These are phyloP conservation scores for Caenorhabditis inopinata DNA, from an alignment of 1,140 invertebrate species.

Conservation along the genomic window DNA sequence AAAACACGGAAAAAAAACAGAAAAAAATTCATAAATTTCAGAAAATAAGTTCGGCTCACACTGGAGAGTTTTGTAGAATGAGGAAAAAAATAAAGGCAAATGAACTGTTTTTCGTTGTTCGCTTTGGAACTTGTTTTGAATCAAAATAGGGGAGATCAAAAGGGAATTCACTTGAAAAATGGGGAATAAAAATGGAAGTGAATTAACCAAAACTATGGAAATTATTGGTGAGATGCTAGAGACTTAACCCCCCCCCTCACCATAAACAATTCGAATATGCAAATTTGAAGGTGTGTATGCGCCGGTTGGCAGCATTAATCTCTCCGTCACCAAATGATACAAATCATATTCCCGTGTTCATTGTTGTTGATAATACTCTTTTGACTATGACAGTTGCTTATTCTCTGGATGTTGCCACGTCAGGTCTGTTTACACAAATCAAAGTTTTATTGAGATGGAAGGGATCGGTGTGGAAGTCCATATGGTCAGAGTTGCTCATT, in stretches of 20 bases:
- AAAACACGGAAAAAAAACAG: no score
- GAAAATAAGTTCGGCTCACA: no score
- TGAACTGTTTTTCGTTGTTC: no score
- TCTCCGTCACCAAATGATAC: background rate
- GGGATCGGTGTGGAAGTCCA: slow-evolving; percentile 28
- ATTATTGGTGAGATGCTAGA: no score
- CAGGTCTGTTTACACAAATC: background rate
- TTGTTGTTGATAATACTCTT: background rate
- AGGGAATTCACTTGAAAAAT: background rate
- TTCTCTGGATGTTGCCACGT: slow-evolving; percentile 34
- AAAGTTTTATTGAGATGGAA: slow-evolving; percentile 25
- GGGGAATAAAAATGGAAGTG: background rate
- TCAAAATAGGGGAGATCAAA: no score
- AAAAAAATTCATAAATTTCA: no score
- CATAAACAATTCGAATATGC: background rate
- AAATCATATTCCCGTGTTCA: background rate
- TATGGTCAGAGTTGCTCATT: slow-evolving; percentile 9
- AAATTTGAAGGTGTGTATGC: background rate
- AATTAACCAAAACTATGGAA: no score
- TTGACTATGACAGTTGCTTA: slow-evolving; percentile 27
- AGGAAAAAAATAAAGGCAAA: no score
- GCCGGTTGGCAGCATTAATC: background rate
- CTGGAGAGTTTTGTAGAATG: no score
- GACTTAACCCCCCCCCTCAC: background rate
- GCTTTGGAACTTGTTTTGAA: no score